Percentiles rank a stretch among this genome's conserved stretches.
Evolutionary conservation across 2,113 vertebrate species (phyloP).

Genomic region (Ammodytes dubius): DNA sequence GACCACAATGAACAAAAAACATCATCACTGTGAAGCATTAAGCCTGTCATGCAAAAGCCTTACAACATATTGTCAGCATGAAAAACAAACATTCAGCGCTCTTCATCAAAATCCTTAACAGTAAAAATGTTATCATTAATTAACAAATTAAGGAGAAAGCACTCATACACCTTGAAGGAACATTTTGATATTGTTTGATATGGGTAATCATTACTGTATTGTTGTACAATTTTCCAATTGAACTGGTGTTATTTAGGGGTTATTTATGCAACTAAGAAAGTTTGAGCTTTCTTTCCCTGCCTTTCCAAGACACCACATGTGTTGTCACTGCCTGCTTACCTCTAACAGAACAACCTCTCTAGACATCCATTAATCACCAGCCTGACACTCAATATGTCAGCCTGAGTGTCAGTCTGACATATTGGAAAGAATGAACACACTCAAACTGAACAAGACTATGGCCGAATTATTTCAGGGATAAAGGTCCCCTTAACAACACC

Average conservation of each 20-base stretch:
- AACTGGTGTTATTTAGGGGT: neutral
- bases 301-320: neutral
- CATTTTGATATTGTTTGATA: neutral
- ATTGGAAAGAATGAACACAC: too few relatives aligned
- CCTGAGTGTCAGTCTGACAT: neutral
- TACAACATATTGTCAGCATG: conserved; percentile 11
- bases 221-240: neutral
- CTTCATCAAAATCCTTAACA: neutral
- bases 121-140: neutral
- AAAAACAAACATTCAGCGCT: neutral
- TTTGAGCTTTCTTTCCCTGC: neutral
- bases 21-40: neutral
- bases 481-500: neutral
- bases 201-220: neutral
- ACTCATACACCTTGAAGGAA: neutral
- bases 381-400: too few relatives aligned
- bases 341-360: neutral
- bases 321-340: neutral
- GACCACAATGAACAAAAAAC: conserved; percentile 7
- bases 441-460: neutral
- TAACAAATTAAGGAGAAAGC: neutral
- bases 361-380: neutral
- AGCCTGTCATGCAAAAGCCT: conserved; percentile 48
- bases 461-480: too few relatives aligned
- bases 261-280: neutral